Evolutionary conservation across 2,797 vertebrate species (phyloP).

Genomic region (Sarcoramphus papa): DNA sequence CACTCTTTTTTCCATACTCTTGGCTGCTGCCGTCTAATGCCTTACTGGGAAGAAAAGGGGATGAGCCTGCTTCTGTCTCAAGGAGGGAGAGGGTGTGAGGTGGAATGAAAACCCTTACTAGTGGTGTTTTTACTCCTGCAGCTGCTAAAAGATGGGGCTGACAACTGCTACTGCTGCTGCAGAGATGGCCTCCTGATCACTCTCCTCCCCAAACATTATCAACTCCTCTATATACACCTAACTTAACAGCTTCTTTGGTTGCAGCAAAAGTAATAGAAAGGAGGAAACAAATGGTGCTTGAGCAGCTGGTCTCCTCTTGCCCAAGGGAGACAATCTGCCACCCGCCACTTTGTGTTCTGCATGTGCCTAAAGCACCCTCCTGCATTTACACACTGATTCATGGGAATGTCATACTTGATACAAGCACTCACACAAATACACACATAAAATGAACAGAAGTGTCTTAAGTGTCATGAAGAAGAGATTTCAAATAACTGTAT

Average conservation of each 20-base stretch:
- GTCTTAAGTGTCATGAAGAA: not conserved
- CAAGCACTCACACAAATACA: not conserved
- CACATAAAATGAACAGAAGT: not conserved
- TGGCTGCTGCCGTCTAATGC: not conserved
- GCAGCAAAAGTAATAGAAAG: not conserved
- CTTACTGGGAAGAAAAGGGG: not conserved
- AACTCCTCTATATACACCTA: not conserved
- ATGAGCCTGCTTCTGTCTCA: not conserved
- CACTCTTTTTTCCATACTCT: not conserved
- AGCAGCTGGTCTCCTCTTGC: not conserved
- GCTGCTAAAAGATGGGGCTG: not conserved
- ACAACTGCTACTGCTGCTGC: not conserved
- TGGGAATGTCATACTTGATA: fast-evolving
- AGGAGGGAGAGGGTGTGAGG: not conserved
- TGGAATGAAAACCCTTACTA: not conserved
- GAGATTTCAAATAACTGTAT: not conserved
- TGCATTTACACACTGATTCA: not conserved
- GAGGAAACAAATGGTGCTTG: not conserved
- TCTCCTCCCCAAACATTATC: not conserved
- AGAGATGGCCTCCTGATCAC: not conserved
- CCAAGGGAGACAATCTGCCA: not conserved
- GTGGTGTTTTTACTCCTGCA: not conserved
- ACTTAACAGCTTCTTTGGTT: not conserved
- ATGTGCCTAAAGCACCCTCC: not conserved
- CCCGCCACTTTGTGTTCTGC: not conserved